These are phyloP conservation scores for Helicolenus hilgendorfi DNA, from an alignment of 2,797 vertebrate genomes.

Conservation along the genomic window DNA sequence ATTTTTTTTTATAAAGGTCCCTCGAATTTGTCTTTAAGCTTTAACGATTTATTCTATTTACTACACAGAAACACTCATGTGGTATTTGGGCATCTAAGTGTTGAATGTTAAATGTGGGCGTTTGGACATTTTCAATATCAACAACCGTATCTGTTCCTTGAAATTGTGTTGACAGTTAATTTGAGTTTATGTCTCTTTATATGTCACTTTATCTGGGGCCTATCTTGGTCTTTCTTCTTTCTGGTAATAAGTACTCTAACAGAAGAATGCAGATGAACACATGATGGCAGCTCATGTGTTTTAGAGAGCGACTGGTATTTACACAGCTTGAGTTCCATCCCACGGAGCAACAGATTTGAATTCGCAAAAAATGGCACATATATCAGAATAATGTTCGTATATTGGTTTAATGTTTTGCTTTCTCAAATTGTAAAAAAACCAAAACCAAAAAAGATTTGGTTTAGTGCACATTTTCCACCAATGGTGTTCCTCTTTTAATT, in stretches of 20 bases:
- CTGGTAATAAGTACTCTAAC: slow-evolving; percentile 14
- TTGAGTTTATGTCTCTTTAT: background rate
- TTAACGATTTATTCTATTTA: background rate
- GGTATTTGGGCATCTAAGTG: background rate
- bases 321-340: slow-evolving; percentile 37
- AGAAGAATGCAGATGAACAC: slow-evolving; percentile 29
- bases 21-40: background rate
- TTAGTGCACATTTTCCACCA: slow-evolving; percentile 57
- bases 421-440: slow-evolving; percentile 24
- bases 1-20: background rate
- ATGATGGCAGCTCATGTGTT: slow-evolving; percentile 33
- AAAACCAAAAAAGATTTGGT: slow-evolving; percentile 13
- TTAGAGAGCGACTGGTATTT: slow-evolving; percentile 46
- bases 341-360: slow-evolving; percentile 52
- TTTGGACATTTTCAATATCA: background rate
- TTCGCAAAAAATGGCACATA: slow-evolving; percentile 55
- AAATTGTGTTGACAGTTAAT: background rate
- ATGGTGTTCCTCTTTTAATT: slow-evolving; percentile 74
- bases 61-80: background rate
- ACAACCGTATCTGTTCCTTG: background rate
- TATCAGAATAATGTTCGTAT: slow-evolving; percentile 58
- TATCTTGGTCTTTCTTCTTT: background rate
- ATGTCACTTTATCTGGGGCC: background rate
- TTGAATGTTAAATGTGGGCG: background rate
- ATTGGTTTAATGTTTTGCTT: slow-evolving; percentile 65